Evolutionary conservation across 92 coral and sea anemone genomes (phyloP).

Genomic region (Epizoanthus ramosus): DNA sequence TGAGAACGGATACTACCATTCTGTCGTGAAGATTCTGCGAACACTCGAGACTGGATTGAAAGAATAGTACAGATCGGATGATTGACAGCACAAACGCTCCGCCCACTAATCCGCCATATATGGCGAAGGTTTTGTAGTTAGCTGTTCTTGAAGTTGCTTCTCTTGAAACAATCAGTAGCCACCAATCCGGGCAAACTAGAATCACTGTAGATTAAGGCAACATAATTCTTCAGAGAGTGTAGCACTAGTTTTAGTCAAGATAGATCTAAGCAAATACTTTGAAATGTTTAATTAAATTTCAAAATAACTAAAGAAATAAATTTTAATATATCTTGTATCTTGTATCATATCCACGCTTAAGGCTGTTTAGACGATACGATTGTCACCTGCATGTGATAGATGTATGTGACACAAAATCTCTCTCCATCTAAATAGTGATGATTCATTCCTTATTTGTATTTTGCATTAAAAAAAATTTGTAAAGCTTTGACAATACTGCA

Average conservation of each 20-base stretch:
- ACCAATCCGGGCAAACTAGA: slow-evolving; percentile 66
- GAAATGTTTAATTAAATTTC: too few relatives aligned
- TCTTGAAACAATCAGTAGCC: slow-evolving; percentile 55
- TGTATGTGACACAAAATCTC: too few relatives aligned
- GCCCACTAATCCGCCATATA: slow-evolving; percentile 63
- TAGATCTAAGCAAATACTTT: too few relatives aligned
- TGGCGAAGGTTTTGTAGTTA: slow-evolving; percentile 39
- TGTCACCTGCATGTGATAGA: too few relatives aligned
- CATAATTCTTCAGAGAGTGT: not conserved
- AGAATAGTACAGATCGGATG: slow-evolving; percentile 60
- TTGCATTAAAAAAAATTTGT: not conserved
- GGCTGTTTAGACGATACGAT: too few relatives aligned
- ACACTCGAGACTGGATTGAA: slow-evolving; percentile 52
- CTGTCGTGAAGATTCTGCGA: slow-evolving; percentile 58
- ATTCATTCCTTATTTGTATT: too few relatives aligned
- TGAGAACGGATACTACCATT: slow-evolving; percentile 56
- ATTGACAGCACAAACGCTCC: slow-evolving; percentile 60
- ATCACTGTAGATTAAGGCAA: slow-evolving; percentile 24
- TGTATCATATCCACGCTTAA: too few relatives aligned
- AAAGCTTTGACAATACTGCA: too few relatives aligned
- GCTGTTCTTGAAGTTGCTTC: slow-evolving; percentile 44
- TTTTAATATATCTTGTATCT: too few relatives aligned
- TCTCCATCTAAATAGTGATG: too few relatives aligned
- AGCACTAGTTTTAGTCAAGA: not conserved
- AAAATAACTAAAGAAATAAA: too few relatives aligned